These are phyloP conservation scores for Oreochromis aureus DNA, from an alignment of 2,113 vertebrate genomes.

Conservation along the genomic window DNA sequence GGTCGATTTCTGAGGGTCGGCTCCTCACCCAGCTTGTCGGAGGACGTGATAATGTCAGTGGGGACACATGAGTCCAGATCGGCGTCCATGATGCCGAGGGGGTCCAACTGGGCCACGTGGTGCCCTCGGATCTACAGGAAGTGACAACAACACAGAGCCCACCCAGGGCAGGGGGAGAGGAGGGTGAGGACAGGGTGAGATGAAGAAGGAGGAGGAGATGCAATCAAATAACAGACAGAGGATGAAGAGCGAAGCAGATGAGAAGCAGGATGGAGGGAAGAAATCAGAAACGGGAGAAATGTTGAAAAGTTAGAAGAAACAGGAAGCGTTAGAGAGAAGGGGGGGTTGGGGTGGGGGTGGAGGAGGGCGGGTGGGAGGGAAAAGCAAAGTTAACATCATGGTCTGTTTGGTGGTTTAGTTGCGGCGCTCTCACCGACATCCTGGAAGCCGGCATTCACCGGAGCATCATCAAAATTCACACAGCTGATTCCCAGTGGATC, in stretches of 20 bases:
- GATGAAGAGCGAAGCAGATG: not conserved
- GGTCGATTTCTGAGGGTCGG: not conserved
- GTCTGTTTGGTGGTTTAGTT: slow-evolving; percentile 34
- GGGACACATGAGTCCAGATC: slow-evolving; percentile 98
- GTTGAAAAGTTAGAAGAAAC: not conserved
- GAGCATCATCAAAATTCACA: slow-evolving; percentile 98
- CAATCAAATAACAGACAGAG: not conserved
- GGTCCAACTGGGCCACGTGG: slow-evolving; percentile 99
- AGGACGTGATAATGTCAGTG: slow-evolving; percentile 96
- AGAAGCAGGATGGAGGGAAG: slow-evolving; percentile 3
- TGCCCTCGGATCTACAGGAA: slow-evolving; percentile 95
- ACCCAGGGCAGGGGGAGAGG: slow-evolving; percentile 14
- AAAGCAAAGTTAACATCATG: slow-evolving; percentile 65
- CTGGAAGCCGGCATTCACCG: slow-evolving; percentile 86
- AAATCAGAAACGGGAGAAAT: not conserved
- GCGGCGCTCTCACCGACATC: slow-evolving; percentile 88
- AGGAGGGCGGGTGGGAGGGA: not conserved
- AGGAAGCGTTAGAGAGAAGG: not conserved
- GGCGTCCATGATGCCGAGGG: slow-evolving; percentile 98
- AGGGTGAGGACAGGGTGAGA: not conserved
- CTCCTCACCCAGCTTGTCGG: slow-evolving; percentile 99
- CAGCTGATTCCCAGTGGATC: slow-evolving; percentile 98
- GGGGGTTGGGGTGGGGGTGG: not conserved
- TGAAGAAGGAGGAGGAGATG: not conserved
- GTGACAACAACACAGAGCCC: slow-evolving; percentile 48